Evolutionary conservation across 2,797 vertebrate genomes (phyloP), one percentile per base, ranked within the genome.

Genomic region (Graptemys geographica): DNA sequence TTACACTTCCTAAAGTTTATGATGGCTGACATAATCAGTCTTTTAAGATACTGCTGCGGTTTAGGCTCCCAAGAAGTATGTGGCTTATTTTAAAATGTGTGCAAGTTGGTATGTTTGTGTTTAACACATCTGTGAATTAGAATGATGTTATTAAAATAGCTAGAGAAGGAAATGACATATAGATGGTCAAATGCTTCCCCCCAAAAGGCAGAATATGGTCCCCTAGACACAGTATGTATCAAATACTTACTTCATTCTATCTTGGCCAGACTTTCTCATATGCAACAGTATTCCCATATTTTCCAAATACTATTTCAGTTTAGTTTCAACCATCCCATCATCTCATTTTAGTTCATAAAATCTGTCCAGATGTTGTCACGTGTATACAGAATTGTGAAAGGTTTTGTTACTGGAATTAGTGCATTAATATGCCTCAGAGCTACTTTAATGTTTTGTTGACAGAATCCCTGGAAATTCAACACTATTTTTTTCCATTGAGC

Each of bases 261-360:
- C 23, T 87, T 79, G 88, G 84, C 51, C 2, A 78, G 8, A 21
- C 56, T 93, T 90, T 79, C 59, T 95, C 23, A 80, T 19, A 44
- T 7, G 72, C 90, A 91, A 87, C 47, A 5, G 2, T n/a, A 72
- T 74, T 92, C 23, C 19, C 79, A 6, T 19, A 79, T 91, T 89
- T 92, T 59, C 62, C 79, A 80, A 85, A 72, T 47, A 91, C 12
- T 3, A 1, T 55, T 89, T 84, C 56, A 23, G 27, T 52, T 65
- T 80, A 84, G 19, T 82, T 79, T 81, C 55, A 95, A 12, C 49
- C 49, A 33, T 5, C 56, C 11, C 90, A 2, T 72, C 69, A 84
- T 85, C 82, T 59, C n/a, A 69, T 92, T 90, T 91, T 74, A 87
- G 47, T 80, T 27, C 5, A 90, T 78, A 92, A 94, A 88, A 4